Percentiles rank a stretch among this genome's conserved stretches.
phyloP scores from a whole-genome alignment of 2,113 vertebrate genomes.

The Xiphorhynchus elegans region DNA sequence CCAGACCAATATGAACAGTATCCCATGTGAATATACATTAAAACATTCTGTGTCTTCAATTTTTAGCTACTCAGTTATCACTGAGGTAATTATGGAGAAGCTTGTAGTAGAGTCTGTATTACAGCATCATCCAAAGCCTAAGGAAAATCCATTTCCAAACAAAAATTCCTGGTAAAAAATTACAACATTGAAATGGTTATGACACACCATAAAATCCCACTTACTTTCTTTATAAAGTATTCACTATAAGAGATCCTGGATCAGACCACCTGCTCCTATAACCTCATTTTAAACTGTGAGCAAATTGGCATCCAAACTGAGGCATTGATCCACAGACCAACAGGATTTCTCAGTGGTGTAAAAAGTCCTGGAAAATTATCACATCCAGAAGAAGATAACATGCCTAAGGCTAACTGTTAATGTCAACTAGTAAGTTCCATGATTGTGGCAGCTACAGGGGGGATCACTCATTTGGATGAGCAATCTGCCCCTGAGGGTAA shows the following conservation, averaged over 20 bases:
- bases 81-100: neutral
- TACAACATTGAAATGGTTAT: neutral
- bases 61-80: neutral
- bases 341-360: neutral
- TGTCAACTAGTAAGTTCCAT: neutral
- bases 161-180: neutral
- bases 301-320: neutral
- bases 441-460: neutral
- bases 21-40: neutral
- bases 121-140: neutral
- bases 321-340: neutral
- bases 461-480: neutral
- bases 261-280: neutral
- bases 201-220: rapidly evolving
- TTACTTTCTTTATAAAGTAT: neutral
- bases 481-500: neutral
- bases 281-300: neutral
- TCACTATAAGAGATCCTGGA: neutral
- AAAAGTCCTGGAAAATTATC: neutral
- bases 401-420: neutral
- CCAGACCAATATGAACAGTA: neutral
- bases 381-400: neutral
- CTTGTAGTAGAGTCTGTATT: neutral
- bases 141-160: neutral
- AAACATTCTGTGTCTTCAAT: neutral